Percentiles rank a stretch among this genome's conserved stretches.
Conservation (phyloP, 2,888 invertebrate genomes). For the Tenthredo distinguenda region DNA sequence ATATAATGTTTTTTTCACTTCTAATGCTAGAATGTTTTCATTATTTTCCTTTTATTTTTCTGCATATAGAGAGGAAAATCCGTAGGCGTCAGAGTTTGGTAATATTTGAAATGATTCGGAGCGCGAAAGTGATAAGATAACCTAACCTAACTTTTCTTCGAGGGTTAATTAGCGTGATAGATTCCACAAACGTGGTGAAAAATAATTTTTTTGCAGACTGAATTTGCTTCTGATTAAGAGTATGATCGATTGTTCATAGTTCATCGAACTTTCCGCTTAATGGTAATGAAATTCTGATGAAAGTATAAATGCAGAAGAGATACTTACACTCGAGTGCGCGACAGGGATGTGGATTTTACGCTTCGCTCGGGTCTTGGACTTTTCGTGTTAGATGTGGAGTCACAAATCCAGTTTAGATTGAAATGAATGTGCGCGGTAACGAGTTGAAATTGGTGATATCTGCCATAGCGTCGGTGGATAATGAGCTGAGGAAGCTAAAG, state of each 20-base stretch:
- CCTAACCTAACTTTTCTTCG: constrained; percentile 39
- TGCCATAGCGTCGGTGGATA: neutral
- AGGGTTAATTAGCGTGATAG: neutral
- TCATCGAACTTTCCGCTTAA: neutral
- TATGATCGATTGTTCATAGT: neutral
- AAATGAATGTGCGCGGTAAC: neutral
- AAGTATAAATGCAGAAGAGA: neutral
- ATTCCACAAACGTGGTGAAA: neutral
- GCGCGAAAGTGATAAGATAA: neutral
- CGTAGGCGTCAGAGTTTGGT: neutral
- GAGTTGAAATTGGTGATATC: neutral
- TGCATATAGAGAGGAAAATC: neutral
- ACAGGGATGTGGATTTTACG: neutral
- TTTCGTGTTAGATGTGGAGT: neutral
- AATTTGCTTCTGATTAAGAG: neutral
- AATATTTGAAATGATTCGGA: neutral
- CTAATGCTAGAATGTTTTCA: neutral
- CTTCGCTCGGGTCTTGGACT: neutral
- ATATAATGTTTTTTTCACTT: neutral
- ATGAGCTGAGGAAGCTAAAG: neutral
- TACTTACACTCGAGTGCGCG: neutral
- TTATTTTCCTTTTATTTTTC: neutral
- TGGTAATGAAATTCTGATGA: neutral
- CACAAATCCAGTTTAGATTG: neutral
- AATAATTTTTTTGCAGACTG: neutral